A percentile compares a stretch with the other conserved stretches of the same genome.
These are phyloP conservation scores for Chrysochloris asiatica DNA, from an alignment of 2,113 vertebrate species.

Conservation along the genomic window DNA sequence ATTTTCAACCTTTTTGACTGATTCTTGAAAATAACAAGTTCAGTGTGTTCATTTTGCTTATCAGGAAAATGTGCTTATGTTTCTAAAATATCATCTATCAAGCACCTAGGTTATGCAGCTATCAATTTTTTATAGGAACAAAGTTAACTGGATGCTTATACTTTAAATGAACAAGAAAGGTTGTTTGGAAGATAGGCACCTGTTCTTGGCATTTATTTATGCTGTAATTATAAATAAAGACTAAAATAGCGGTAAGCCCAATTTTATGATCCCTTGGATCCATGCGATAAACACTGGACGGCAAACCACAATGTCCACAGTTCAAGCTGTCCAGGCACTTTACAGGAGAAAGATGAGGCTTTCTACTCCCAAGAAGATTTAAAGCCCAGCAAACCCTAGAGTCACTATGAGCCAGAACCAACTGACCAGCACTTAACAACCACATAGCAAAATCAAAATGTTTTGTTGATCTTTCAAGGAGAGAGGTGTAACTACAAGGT, in stretches of 20 bases:
- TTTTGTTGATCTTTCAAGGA: conserved; percentile 35
- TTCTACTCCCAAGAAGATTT: no score
- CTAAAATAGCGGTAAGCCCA: not conserved
- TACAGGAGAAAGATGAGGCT: no score
- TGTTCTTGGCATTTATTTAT: no score
- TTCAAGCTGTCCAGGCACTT: no score
- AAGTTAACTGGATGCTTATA: conserved; percentile 92
- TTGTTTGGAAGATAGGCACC: conserved; percentile 92
- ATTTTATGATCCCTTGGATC: not conserved
- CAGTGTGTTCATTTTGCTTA: conserved; percentile 72
- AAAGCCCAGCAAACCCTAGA: no score
- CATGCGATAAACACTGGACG: no score
- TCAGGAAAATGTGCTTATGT: conserved; percentile 59
- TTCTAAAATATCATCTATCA: conserved; percentile 94
- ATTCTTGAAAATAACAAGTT: conserved; percentile 60
- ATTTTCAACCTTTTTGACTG: conserved; percentile 19
- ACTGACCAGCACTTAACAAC: no score
- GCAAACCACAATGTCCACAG: no score
- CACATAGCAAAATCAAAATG: conserved; percentile 49
- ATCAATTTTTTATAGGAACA: conserved; percentile 97
- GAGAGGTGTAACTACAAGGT: not conserved
- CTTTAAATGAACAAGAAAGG: conserved; percentile 98
- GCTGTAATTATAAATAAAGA: no score
- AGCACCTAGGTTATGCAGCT: conserved; percentile 94
- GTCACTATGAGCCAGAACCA: no score